phyloP scores from a whole-genome alignment of 2,888 invertebrate species.

The Stenotaenia linearis region DNA sequence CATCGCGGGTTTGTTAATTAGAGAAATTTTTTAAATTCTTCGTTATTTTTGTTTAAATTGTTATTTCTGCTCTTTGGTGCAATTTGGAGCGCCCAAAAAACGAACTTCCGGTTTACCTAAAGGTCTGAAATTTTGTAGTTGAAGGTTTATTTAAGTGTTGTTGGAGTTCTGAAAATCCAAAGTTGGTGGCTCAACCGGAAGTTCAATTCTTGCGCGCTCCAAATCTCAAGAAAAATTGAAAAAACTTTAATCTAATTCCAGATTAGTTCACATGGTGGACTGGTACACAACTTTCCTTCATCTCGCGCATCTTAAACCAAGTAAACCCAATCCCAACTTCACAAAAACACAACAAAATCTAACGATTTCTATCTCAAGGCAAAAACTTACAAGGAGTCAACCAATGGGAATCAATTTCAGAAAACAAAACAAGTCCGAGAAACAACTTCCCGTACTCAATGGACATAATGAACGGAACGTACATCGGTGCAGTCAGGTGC shows the following conservation, averaged over 20 bases:
- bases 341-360: background rate
- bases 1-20: background rate
- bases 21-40: background rate
- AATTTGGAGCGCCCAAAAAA: too few species aligned
- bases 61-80: too few species aligned
- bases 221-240: too few species aligned
- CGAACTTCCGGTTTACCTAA: too few species aligned
- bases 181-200: too few species aligned
- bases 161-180: too few species aligned
- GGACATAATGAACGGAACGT: background rate
- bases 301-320: background rate
- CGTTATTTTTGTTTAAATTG: too few species aligned
- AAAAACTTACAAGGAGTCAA: background rate
- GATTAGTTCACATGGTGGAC: background rate
- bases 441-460: background rate
- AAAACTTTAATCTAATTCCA: too few species aligned
- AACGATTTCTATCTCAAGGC: background rate
- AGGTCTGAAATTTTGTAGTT: too few species aligned
- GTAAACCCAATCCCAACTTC: background rate
- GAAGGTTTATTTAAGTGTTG: too few species aligned
- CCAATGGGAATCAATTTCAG: background rate
- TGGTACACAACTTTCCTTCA: background rate
- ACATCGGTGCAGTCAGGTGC: background rate
- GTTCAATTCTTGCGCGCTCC: too few species aligned
- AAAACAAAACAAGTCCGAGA: background rate